Conservation (phyloP, 1,140 invertebrate species). For the Macrosteles quadrilineatus region DNA sequence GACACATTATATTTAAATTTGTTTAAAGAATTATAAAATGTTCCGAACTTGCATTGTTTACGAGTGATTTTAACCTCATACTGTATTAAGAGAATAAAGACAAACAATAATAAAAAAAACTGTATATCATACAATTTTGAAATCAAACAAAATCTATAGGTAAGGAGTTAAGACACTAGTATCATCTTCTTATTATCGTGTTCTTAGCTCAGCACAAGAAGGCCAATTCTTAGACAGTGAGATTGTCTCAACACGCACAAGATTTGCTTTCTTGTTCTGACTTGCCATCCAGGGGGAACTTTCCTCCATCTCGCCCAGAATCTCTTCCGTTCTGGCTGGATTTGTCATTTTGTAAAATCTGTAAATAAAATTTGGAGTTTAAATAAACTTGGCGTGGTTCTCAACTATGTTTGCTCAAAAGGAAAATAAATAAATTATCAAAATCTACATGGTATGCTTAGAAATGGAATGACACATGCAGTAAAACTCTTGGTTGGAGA, state of each 20-base stretch:
- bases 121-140: no score
- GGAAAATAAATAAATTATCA: background rate
- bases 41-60: no score
- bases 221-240: background rate
- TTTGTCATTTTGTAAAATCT: slow-evolving; percentile 34
- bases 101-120: no score
- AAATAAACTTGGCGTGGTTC: background rate
- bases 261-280: slow-evolving; percentile 24
- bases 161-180: no score
- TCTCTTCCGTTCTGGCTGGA: slow-evolving; percentile 28
- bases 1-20: no score
- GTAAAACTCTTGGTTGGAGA: background rate
- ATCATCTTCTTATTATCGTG: no score
- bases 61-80: no score
- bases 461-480: background rate
- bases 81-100: no score
- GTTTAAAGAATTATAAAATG: no score
- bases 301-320: slow-evolving; percentile 1
- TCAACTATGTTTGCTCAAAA: background rate
- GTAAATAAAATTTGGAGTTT: slow-evolving; percentile 15
- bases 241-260: slow-evolving; percentile 27
- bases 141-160: no score
- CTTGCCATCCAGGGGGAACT: slow-evolving; percentile 31
- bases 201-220: no score
- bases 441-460: background rate